Evolutionary conservation across 2,113 vertebrate species (phyloP).

Genomic region (Leptodactylus fuscus): DNA sequence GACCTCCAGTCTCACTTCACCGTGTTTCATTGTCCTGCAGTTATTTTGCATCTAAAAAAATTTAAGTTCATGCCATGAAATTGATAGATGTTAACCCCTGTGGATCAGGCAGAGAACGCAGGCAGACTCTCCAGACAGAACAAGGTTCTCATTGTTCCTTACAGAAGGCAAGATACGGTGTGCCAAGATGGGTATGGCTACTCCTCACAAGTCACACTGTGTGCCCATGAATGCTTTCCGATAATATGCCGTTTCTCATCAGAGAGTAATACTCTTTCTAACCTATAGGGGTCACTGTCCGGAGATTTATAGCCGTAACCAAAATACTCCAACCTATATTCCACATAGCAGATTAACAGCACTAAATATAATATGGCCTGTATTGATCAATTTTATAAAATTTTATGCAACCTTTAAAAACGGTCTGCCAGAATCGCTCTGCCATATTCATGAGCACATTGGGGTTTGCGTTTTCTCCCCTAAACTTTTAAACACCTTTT

Average conservation of each 20-base stretch:
- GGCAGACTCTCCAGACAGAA: not conserved
- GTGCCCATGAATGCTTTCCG: not conserved
- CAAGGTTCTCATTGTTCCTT: conserved; percentile 8
- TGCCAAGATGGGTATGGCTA: conserved; percentile 17
- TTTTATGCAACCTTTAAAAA: not conserved
- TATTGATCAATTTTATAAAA: not conserved
- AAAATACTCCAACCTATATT: not conserved
- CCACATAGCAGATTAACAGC: not conserved
- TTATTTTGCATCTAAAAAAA: conserved; percentile 25
- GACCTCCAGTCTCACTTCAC: conserved; percentile 28
- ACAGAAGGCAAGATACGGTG: not conserved
- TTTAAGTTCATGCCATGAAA: conserved; percentile 22
- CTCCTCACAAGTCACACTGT: not conserved
- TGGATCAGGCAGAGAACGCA: not conserved
- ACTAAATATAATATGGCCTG: too few species aligned
- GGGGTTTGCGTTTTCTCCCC: too few species aligned
- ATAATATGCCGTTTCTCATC: not conserved
- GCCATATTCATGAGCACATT: too few species aligned
- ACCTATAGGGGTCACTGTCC: not conserved
- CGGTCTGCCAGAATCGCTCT: not conserved
- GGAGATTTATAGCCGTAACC: not conserved
- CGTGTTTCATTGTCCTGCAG: conserved; percentile 42
- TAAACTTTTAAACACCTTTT: too few species aligned
- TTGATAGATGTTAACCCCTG: not conserved
- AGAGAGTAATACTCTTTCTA: not conserved